A percentile compares a stretch with the other conserved stretches of the same genome.
phyloP scores from a whole-genome alignment of 2,888 invertebrate genomes.

The Yponomeuta sedellus region DNA sequence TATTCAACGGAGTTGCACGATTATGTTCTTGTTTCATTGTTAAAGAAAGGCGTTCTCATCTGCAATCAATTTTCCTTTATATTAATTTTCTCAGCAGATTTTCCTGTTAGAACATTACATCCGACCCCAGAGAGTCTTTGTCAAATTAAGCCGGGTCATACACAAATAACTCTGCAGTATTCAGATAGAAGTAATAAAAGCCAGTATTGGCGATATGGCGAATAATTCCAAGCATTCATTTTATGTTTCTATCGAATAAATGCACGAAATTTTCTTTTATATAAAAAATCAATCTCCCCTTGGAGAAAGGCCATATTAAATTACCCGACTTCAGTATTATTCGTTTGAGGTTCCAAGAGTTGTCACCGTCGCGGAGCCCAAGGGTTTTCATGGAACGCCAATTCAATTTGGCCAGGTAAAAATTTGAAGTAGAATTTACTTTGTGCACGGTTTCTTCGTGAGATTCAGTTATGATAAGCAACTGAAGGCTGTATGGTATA shows the following conservation, averaged over 20 bases:
- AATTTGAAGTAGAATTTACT: neutral
- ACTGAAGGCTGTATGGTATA: neutral
- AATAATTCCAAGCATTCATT: neutral
- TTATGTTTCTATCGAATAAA: no score
- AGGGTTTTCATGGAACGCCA: neutral
- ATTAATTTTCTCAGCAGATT: neutral
- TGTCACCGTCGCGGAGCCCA: conserved; percentile 1
- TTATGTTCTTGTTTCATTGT: neutral
- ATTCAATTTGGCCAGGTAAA: conserved; percentile 1
- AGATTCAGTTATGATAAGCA: neutral
- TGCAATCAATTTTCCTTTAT: neutral
- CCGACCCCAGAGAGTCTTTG: neutral
- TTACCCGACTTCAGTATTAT: conserved; percentile 4
- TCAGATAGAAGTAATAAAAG: neutral
- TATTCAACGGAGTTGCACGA: neutral
- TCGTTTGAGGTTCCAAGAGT: neutral
- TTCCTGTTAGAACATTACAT: neutral
- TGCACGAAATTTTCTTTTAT: no score
- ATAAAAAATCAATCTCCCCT: neutral
- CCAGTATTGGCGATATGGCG: neutral
- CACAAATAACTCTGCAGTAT: neutral
- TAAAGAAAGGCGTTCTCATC: neutral
- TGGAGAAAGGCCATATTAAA: neutral
- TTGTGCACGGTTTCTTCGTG: neutral
- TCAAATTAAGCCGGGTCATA: neutral